Evolutionary conservation across 2,113 vertebrate species (phyloP).

Genomic region (Syrmaticus mikado): DNA sequence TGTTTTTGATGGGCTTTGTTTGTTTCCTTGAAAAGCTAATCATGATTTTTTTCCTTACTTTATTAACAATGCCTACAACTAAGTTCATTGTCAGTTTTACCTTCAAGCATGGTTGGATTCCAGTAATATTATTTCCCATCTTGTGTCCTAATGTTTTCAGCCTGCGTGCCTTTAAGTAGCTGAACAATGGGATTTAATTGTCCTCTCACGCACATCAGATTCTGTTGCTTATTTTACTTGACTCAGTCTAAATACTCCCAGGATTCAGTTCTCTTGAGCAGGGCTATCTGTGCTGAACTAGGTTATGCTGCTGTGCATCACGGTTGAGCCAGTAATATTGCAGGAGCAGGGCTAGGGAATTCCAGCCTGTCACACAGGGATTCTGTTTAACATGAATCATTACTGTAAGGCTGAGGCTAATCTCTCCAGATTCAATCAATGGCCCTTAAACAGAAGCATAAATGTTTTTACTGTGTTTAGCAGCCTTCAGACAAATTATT

Average conservation of each 20-base stretch:
- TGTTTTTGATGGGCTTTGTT: background rate
- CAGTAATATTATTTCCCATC: background rate
- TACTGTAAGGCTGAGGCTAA: background rate
- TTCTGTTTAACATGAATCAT: background rate
- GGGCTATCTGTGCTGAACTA: background rate
- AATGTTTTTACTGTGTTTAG: slow-evolving; percentile 9
- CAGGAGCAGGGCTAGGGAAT: background rate
- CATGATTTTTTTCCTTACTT: background rate
- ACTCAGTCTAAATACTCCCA: background rate
- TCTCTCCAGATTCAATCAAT: slow-evolving; percentile 3
- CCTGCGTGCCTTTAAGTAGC: background rate
- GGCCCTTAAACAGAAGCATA: background rate
- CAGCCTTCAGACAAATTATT: background rate
- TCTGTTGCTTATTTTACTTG: background rate
- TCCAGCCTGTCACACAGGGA: background rate
- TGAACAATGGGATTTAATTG: background rate
- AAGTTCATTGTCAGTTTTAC: background rate
- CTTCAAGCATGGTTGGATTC: background rate
- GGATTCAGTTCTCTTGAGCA: background rate
- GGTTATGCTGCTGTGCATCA: background rate
- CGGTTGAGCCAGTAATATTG: background rate
- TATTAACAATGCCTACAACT: background rate
- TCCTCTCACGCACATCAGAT: background rate
- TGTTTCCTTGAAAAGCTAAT: background rate
- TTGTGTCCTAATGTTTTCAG: slow-evolving; percentile 8